Evolutionary conservation across 2,888 invertebrate genomes (phyloP).

Genomic region (Eledona agricola): DNA sequence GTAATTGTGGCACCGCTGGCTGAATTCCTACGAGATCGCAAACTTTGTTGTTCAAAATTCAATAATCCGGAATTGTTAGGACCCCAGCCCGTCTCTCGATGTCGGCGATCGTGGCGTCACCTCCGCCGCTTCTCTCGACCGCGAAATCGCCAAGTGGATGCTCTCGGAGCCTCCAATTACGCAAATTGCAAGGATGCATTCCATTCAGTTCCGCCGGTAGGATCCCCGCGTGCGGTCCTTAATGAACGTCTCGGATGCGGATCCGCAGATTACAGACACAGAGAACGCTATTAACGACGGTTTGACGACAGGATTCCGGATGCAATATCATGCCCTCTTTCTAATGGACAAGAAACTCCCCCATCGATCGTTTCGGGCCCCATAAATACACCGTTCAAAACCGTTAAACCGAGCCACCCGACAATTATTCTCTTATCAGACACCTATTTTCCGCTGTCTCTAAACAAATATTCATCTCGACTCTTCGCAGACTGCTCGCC

Average conservation of each 20-base stretch:
- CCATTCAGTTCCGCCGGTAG: constrained; percentile 22
- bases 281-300: constrained; percentile 28
- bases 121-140: constrained; percentile 9
- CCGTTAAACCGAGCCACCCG: too few species aligned
- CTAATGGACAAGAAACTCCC: constrained; percentile 18
- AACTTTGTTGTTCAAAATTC: too few species aligned
- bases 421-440: too few species aligned
- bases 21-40: too few species aligned
- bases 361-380: not conserved
- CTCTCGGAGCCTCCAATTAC: constrained; percentile 33
- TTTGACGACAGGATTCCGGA: constrained; percentile 24
- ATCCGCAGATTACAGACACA: constrained; percentile 21
- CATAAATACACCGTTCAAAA: too few species aligned
- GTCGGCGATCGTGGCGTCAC: not conserved
- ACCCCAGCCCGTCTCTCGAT: constrained; percentile 13
- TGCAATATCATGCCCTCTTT: constrained; percentile 22
- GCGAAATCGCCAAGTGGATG: constrained; percentile 24
- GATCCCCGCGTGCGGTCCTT: constrained; percentile 16
- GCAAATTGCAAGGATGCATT: constrained; percentile 38
- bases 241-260: constrained; percentile 30
- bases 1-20: too few species aligned
- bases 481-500: constrained; percentile 71
- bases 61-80: too few species aligned
- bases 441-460: too few species aligned
- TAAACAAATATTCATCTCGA: too few species aligned